A percentile compares a stretch with the other conserved stretches of the same genome.
phyloP scores from a whole-genome alignment of 1,140 invertebrate genomes.

The Microplitis mediator region DNA sequence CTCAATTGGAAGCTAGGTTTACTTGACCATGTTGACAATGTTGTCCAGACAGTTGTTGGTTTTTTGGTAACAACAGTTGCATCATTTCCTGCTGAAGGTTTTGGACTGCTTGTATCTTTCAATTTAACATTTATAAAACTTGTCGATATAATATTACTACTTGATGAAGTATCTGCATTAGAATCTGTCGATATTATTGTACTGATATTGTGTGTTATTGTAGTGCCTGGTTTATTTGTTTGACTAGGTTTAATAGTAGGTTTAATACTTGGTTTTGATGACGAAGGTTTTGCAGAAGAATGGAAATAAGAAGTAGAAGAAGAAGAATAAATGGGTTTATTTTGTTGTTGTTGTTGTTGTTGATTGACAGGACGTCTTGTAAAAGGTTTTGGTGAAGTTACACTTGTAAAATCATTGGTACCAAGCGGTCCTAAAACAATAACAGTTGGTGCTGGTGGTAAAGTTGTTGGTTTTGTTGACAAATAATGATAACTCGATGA shows the following conservation, averaged over 20 bases:
- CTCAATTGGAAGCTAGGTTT: slow-evolving; percentile 49
- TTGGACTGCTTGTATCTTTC: slow-evolving; percentile 46
- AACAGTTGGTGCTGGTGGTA: slow-evolving; percentile 71
- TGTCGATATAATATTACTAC: slow-evolving; percentile 53
- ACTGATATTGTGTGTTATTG: slow-evolving; percentile 59
- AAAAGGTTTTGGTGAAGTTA: slow-evolving; percentile 52
- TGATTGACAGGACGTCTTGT: slow-evolving; percentile 36
- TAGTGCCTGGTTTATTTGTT: slow-evolving; percentile 53
- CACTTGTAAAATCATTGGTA: slow-evolving; percentile 56
- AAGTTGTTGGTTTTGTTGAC: slow-evolving; percentile 51
- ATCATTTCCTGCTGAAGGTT: slow-evolving; percentile 24
- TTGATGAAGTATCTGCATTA: slow-evolving; percentile 35
- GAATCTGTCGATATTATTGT: slow-evolving; percentile 51
- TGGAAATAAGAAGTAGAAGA: slow-evolving; percentile 4
- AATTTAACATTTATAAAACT: slow-evolving; percentile 58
- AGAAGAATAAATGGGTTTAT: too few relatives aligned
- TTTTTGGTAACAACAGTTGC: slow-evolving; percentile 34
- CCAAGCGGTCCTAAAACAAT: slow-evolving; percentile 70
- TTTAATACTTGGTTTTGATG: slow-evolving; percentile 42
- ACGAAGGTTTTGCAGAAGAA: slow-evolving; percentile 42
- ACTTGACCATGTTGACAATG: slow-evolving; percentile 47
- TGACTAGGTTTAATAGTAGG: slow-evolving; percentile 36
- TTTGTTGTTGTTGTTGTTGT: neutral
- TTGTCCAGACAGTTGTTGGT: slow-evolving; percentile 50
- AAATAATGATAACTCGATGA: slow-evolving; percentile 40